These are phyloP conservation scores for Otocyon megalotis DNA, from an alignment of 2,113 vertebrate genomes.

Conservation along the genomic window DNA sequence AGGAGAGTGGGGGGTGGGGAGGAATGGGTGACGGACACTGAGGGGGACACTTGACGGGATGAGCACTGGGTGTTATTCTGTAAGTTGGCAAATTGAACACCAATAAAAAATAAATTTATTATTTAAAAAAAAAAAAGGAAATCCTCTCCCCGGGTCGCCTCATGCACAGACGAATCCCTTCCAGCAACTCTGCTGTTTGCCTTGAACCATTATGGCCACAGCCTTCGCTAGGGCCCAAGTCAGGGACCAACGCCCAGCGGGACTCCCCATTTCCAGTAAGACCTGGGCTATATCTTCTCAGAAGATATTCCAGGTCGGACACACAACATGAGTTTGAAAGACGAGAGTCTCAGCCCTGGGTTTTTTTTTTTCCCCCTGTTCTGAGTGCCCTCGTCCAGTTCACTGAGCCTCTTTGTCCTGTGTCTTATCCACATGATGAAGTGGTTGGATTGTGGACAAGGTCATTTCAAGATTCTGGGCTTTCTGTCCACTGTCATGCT, in stretches of 20 bases:
- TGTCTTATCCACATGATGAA: accelerated
- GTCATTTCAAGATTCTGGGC: background rate
- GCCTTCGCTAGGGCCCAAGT: too few relatives aligned
- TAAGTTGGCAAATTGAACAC: too few relatives aligned
- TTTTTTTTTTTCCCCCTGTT: background rate
- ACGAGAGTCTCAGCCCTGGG: accelerated
- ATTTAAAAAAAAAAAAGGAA: too few relatives aligned
- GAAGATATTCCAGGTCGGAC: background rate
- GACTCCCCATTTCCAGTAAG: background rate
- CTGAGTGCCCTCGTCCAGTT: too few relatives aligned
- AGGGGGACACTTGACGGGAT: too few relatives aligned
- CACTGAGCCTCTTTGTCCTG: too few relatives aligned
- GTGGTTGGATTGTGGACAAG: background rate
- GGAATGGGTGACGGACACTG: too few relatives aligned
- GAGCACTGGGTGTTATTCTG: too few relatives aligned
- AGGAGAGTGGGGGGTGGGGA: too few relatives aligned
- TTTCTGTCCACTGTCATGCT: background rate
- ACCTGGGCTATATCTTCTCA: too few relatives aligned
- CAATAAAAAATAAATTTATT: too few relatives aligned
- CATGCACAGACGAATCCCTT: background rate
- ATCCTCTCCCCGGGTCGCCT: background rate
- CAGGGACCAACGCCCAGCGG: background rate
- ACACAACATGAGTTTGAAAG: accelerated
- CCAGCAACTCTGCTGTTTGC: background rate
- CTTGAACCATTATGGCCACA: background rate